Evolutionary conservation across 1,140 invertebrate species (phyloP).

Genomic region (Arion vulgaris): DNA sequence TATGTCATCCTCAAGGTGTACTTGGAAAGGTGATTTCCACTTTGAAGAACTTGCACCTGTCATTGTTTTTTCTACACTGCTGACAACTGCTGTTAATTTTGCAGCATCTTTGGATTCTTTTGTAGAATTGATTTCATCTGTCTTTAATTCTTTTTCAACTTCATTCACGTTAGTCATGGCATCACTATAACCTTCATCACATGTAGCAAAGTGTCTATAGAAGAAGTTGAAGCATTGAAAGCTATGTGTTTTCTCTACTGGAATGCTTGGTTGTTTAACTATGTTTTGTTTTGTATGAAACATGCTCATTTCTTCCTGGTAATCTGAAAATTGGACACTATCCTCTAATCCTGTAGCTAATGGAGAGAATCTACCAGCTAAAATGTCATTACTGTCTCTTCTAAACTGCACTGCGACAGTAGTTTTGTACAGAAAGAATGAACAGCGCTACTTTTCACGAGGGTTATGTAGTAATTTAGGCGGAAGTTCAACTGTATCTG

Average conservation of each 20-base stretch:
- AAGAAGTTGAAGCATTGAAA: conserved; percentile 30
- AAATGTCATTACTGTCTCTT: neutral
- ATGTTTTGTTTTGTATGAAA: neutral
- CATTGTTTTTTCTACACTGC: neutral
- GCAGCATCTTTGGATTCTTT: neutral
- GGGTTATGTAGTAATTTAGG: neutral
- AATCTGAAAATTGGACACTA: neutral
- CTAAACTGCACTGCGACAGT: neutral
- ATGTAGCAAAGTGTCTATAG: conserved; percentile 44
- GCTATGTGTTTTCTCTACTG: neutral
- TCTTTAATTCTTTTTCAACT: neutral
- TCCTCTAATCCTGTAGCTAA: neutral
- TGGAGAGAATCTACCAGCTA: neutral
- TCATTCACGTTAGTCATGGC: neutral
- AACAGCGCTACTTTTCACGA: conserved; percentile 14
- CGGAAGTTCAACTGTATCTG: neutral
- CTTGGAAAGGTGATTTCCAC: conserved; percentile 27
- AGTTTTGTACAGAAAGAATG: conserved; percentile 15
- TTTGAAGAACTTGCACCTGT: neutral
- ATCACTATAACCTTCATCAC: conserved; percentile 39
- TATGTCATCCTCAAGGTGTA: conserved; percentile 37
- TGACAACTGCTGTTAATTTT: neutral
- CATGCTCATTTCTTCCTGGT: neutral
- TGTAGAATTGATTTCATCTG: neutral
- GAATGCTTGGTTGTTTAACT: neutral